Base-by-base conservation (phyloP, 2,797 vertebrate species). In the Diplodus puntazzo region DNA sequence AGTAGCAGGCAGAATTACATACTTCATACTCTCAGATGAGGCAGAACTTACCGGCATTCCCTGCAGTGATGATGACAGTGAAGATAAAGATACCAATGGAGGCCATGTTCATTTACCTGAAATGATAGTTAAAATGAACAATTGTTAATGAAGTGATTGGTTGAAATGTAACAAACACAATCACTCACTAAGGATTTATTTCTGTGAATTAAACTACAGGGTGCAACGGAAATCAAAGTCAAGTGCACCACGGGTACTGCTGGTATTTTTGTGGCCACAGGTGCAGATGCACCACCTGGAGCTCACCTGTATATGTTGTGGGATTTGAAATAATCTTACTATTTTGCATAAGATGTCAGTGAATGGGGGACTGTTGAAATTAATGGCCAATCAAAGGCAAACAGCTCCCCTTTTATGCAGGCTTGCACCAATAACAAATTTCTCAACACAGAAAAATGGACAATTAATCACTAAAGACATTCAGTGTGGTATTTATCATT, bases 61-160 rank as follows among this genome's bases (percentile, higher is more conserved):
- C 69, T 9, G 1, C 4, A 17, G 0, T 0, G 45, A 69, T 2
- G 0, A 58, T 0, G n/a, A 20, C 0, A 1, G 2, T 0, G 1
- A 12, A 0, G 11, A 58, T 5, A 0, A 68, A 8, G 0, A 14
- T 7, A 3, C 4, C 0, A 5, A 0, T 0, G 48, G 60, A 90
- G 82, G 83, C 87, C 93, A 92, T 93, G 83, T 63, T 88, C 45
- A 2, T 34, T 75, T 10, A 74, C 7, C 82, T 89, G 75, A 66
- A 92, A 63, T 0, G 7, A 67, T 0, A 84, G 20, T 5, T 18
- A 0, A 75, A 18, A 46, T 14, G 1, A 46, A 59, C 8, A 10
- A 0, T 61, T 1, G 8, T 12, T 21, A 12, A 55, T 0, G 0
- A 48, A 17, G 2, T 0, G 2, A 46, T 42, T 1, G 0, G 0